Evolutionary conservation across 2,888 invertebrate species (phyloP), one percentile per base, ranked within the genome.

Genomic region (Vanessa cardui): DNA sequence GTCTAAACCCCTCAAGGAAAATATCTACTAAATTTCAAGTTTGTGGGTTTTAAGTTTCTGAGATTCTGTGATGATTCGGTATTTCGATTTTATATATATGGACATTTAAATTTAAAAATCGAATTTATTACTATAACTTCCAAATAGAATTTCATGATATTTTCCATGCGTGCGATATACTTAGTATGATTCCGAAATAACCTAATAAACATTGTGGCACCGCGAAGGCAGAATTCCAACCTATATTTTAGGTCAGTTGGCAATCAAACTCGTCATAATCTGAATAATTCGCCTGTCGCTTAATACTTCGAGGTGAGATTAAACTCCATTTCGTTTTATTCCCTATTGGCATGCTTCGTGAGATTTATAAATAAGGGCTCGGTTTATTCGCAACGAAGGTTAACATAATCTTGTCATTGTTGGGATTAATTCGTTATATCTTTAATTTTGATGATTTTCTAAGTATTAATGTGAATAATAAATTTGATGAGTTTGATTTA

Each of bases 251-350:
- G 87, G 88, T 86, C 87, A 88, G 75, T 76, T 73, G 80, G 85
- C 83, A 88, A 88, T 88, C 84, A 83, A 78, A 74, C 78, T 78
- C 80, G 82, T 83, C 84, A 85, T 84, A 76, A 84, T 79, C 79
- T 79, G 80, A 85, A 84, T 84, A 78, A 86, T 82, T 82, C 78
- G 83, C 78, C 69, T 72, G 54, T 71, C 75, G 74, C 65, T 69
- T 80, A 80, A 80, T 52, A 59, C 15, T 20, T 56, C 47, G 8
- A 20, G 45, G 56, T 56, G 45, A 49, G 21, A 52, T 31, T 56
- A 49, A 45, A 20, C 12, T 49, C 39, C 7, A 56, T 49, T 47
- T 60, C 33, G 50, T 26, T 21, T 59, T 18, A 52, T 45, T 50
- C 62, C 56, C 33, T 66, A 33, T 49, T 44, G 47, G 47, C 15